phyloP scores from a whole-genome alignment of 2,797 vertebrate species.

The Epinephelus awoara region DNA sequence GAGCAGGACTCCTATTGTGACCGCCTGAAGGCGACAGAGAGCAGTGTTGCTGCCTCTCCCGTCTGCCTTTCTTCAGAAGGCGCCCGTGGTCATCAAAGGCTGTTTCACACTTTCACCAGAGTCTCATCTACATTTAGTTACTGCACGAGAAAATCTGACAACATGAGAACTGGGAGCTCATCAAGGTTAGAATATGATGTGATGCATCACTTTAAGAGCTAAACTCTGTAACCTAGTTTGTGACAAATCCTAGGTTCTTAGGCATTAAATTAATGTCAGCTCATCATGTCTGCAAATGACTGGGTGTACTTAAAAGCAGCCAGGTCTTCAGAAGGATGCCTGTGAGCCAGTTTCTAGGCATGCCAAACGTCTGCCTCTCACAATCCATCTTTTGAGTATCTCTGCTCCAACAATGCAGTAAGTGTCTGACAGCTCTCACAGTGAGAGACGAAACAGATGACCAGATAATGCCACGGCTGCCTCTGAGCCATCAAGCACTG shows the following conservation, averaged over 20 bases:
- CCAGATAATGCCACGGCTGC: too few species aligned
- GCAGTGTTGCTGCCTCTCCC: conserved; percentile 47
- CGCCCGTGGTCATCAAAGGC: not conserved
- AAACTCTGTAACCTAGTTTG: conserved; percentile 28
- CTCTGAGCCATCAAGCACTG: too few species aligned
- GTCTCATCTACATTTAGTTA: conserved; percentile 13
- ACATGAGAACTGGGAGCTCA: conserved; percentile 21
- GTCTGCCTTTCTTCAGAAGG: not conserved
- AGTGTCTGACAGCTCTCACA: too few species aligned
- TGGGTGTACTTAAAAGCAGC: conserved; percentile 8
- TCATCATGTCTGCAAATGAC: conserved; percentile 32
- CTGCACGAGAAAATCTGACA: conserved; percentile 22
- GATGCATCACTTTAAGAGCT: conserved; percentile 12
- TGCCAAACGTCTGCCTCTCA: conserved; percentile 48
- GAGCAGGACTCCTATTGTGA: not conserved
- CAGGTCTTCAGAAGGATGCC: conserved; percentile 42
- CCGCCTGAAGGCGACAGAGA: conserved; percentile 49
- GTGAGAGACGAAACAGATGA: too few species aligned
- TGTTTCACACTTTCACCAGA: conserved; percentile 28
- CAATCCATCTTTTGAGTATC: conserved; percentile 11
- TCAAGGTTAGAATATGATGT: conserved; percentile 3
- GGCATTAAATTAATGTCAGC: conserved; percentile 24
- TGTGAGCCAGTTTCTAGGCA: conserved; percentile 34
- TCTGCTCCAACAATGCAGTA: conserved; percentile 59
- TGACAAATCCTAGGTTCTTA: conserved; percentile 13